Evolutionary conservation across 2,888 invertebrate genomes (phyloP), one percentile per base, ranked within the genome.

Genomic region (Macrosoma leucophasiata): DNA sequence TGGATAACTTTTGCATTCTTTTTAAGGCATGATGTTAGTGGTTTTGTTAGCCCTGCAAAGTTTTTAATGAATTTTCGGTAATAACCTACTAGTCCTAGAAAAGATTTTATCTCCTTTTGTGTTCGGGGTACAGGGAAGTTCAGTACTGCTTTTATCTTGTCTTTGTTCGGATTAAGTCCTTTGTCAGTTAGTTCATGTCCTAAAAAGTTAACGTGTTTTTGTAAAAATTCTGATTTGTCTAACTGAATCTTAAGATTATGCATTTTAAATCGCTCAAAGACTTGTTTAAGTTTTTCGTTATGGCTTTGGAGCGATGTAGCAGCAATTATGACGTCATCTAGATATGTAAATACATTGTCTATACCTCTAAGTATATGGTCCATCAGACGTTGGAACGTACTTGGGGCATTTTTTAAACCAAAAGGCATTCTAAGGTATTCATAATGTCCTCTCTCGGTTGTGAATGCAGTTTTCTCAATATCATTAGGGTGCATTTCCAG

Each of bases 371-470:
- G 34, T 3, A 66, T 40, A 2, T 36, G 26, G 29, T 67, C 58
- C 56, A 68, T 57, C 11, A 60, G 10, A 39, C 62, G 31, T 22
- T 68, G 64, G 29, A 63, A 64, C 1, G 56, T 58, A 13, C 50
- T 49, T 0, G 61, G 62, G 4, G 58, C 51, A 14, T 52, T 58
- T 35, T 47, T 59, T 2, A 62, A 13, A 3, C 58, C 60, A 29
- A 61, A 58, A 0, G 58, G 59, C 58, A 61, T 62, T 36, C 61
- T 42, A 0, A 51, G 15, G n/a, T 55, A 62, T 36, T 63, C 61
- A 13, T 52, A 62, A 17, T 64, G 62, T 6, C 58, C 58, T n/a
- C 38, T 1, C 13, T 37, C 29, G 4, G 48, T 48, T 1, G 22
- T 41, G 22, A 60, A 55, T 1, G 53, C 51, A 0, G 59, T 60